phyloP scores from a whole-genome alignment of 2,797 vertebrate genomes.

The Arnoldichthys spilopterus region DNA sequence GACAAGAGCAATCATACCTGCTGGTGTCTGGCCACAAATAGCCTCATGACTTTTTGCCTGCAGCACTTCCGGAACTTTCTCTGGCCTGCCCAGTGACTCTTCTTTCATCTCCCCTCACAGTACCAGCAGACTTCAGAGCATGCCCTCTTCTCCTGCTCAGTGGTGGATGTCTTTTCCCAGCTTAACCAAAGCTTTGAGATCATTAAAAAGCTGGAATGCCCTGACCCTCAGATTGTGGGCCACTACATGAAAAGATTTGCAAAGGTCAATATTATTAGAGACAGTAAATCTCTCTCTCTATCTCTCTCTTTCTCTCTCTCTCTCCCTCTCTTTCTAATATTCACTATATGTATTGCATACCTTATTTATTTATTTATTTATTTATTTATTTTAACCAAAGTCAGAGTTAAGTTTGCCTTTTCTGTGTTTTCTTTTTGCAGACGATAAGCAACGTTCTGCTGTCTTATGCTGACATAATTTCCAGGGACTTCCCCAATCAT shows the following conservation, averaged over 20 bases:
- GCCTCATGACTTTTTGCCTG: constrained; percentile 23
- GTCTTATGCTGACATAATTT: constrained; percentile 95
- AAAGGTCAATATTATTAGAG: constrained; percentile 80
- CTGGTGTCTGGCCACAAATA: constrained; percentile 55
- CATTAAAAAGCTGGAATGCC: constrained; percentile 97
- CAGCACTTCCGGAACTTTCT: constrained; percentile 26
- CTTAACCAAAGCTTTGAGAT: constrained; percentile 99
- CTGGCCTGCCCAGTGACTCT: constrained; percentile 27
- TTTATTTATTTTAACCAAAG: background rate
- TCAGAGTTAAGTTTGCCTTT: background rate
- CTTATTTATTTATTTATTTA: no score
- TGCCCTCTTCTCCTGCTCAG: constrained; percentile 95
- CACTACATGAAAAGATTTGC: constrained; percentile 98
- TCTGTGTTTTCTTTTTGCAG: constrained; percentile 67
- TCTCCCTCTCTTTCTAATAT: no score
- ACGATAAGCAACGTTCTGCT: constrained; percentile 98
- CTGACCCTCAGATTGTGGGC: constrained; percentile 95
- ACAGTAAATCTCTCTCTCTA: no score
- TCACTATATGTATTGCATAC: no score
- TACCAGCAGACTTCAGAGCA: constrained; percentile 98
- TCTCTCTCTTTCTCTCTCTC: no score
- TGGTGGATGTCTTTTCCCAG: constrained; percentile 98
- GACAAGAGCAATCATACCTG: constrained; percentile 63
- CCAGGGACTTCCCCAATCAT: constrained; percentile 92
- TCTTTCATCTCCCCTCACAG: constrained; percentile 68